These are phyloP conservation scores for Leucoraja ocellata DNA, from an alignment of 2,797 vertebrate genomes.

Conservation along the genomic window DNA sequence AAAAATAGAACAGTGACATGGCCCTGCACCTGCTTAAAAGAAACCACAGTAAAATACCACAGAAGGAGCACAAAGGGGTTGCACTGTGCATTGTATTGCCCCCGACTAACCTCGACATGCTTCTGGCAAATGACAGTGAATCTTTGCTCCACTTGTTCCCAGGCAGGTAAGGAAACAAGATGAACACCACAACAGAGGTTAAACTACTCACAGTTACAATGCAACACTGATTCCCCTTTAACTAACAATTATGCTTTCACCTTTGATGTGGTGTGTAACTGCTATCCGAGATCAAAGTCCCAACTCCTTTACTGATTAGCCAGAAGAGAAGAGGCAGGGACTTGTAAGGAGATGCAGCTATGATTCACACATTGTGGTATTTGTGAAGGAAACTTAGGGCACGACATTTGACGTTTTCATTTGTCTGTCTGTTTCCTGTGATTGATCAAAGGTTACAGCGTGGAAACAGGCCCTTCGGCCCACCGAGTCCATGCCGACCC, in stretches of 20 bases:
- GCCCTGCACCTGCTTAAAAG: neutral
- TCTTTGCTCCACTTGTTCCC: neutral
- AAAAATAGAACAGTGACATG: neutral
- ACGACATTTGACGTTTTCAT: too few relatives aligned
- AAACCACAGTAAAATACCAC: neutral
- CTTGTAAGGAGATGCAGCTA: neutral
- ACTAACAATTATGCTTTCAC: neutral
- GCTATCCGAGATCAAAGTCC: conserved; percentile 4
- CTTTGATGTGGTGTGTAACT: neutral
- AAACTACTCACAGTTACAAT: neutral
- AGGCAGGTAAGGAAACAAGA: conserved; percentile 8
- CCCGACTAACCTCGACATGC: neutral
- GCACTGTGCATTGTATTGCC: conserved; percentile 23
- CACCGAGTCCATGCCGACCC: too few relatives aligned
- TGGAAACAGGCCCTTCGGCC: too few relatives aligned
- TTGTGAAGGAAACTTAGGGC: neutral
- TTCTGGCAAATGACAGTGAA: neutral
- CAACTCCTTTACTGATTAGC: conserved; percentile 14
- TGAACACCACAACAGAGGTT: neutral
- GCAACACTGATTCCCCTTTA: neutral
- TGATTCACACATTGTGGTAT: neutral
- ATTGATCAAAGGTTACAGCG: too few relatives aligned
- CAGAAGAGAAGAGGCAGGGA: neutral
- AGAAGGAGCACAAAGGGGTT: neutral
- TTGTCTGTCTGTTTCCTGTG: neutral